These are phyloP conservation scores for Actinia equina DNA, from an alignment of 64 coral and sea anemone genomes.

Conservation along the genomic window DNA sequence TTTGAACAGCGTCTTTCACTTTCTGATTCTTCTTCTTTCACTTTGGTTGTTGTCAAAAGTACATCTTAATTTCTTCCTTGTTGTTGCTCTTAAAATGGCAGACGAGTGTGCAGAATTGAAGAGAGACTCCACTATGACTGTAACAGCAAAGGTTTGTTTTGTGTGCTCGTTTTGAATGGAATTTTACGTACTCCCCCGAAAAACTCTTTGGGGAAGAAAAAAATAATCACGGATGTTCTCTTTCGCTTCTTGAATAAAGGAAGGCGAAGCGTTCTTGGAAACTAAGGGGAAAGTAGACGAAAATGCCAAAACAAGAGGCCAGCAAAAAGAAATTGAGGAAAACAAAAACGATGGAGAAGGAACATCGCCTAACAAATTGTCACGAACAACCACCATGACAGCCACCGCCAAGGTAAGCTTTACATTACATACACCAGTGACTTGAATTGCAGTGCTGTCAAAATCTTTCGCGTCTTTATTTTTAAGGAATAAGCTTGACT, in stretches of 20 bases:
- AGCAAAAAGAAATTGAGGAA: conserved; percentile 58
- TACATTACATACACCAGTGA: neutral
- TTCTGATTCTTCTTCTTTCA: conserved; percentile 49
- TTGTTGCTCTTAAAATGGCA: conserved; percentile 52
- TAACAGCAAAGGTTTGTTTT: conserved; percentile 74
- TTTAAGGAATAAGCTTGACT: neutral
- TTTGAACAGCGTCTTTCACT: conserved; percentile 52
- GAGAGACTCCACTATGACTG: conserved; percentile 83
- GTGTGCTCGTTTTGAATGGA: neutral
- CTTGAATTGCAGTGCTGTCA: neutral
- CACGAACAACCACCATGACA: conserved; percentile 55
- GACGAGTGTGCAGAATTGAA: conserved; percentile 73
- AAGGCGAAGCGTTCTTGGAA: conserved; percentile 64
- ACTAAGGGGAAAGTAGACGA: conserved; percentile 44
- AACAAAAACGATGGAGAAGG: neutral
- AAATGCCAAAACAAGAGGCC: conserved; percentile 52
- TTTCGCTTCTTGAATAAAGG: conserved; percentile 26
- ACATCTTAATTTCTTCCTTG: conserved; percentile 25
- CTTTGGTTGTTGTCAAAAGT: neutral
- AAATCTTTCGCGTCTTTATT: neutral
- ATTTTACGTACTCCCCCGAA: neutral
- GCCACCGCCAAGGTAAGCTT: conserved; percentile 54
- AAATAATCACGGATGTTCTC: conserved; percentile 15
- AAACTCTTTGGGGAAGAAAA: neutral
- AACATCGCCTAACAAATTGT: conserved; percentile 34